Conservation (phyloP, 2,888 invertebrate species). For the Oasisia sp. region DNA sequence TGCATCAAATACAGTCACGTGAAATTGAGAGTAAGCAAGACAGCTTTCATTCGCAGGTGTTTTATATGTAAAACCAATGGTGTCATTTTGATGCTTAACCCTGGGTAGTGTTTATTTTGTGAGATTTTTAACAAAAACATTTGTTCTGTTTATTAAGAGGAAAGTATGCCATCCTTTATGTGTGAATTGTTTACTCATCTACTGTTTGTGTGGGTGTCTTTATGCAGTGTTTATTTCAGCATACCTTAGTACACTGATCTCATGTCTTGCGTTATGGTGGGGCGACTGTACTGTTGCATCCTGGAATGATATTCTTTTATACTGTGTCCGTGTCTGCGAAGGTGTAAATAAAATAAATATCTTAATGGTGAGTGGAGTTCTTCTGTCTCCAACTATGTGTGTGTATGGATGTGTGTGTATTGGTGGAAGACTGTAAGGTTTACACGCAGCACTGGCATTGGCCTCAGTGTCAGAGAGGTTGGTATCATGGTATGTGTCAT, state of each 20-base stretch:
- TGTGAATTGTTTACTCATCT: background rate
- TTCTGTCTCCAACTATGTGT: background rate
- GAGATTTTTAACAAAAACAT: too few relatives aligned
- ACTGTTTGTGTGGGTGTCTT: background rate
- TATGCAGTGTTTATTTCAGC: constrained; percentile 8
- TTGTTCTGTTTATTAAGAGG: too few relatives aligned
- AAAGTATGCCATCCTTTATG: too few relatives aligned
- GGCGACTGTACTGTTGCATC: background rate
- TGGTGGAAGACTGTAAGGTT: background rate
- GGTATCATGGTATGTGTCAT: too few relatives aligned
- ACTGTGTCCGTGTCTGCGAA: background rate
- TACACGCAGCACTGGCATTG: background rate
- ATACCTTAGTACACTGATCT: constrained; percentile 5
- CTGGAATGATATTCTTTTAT: constrained; percentile 4
- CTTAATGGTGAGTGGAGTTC: background rate
- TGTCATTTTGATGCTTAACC: too few relatives aligned
- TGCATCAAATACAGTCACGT: too few relatives aligned
- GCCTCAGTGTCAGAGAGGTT: too few relatives aligned
- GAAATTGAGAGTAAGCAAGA: too few relatives aligned
- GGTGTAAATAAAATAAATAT: constrained; percentile 17
- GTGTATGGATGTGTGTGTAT: background rate
- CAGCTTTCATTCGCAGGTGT: too few relatives aligned
- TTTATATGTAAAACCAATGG: too few relatives aligned
- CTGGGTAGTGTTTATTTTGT: too few relatives aligned
- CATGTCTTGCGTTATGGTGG: background rate